Evolutionary conservation across 2,888 invertebrate species (phyloP).

Genomic region (Mystacides longicornis): DNA sequence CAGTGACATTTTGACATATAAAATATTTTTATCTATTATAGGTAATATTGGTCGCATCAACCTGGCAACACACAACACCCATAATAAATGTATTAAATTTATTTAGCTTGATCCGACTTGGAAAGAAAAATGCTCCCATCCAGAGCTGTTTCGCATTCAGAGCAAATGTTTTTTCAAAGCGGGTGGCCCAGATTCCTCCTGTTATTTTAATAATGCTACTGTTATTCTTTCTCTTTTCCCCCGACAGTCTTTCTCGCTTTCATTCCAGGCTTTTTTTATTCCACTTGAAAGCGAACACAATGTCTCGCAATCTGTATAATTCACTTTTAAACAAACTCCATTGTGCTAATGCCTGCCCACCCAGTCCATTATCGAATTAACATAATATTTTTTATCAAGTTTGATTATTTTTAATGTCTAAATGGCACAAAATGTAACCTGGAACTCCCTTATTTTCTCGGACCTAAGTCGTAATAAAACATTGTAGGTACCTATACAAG

Average conservation of each 20-base stretch:
- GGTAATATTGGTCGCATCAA: not conserved
- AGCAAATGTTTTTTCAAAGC: slow-evolving; percentile 22
- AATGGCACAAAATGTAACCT: no score
- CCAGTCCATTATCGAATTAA: no score
- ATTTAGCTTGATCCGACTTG: not conserved
- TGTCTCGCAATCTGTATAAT: not conserved
- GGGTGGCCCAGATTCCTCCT: slow-evolving; percentile 19
- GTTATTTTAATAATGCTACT: not conserved
- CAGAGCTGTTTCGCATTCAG: slow-evolving; percentile 5
- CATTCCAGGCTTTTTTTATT: slow-evolving; percentile 11
- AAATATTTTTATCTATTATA: slow-evolving; percentile 11
- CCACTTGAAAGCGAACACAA: not conserved
- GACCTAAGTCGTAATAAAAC: no score
- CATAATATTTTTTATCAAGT: no score
- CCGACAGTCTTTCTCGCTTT: slow-evolving; percentile 6
- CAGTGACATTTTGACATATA: no score
- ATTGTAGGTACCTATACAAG: no score
- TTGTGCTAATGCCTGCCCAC: no score
- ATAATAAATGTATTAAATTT: not conserved
- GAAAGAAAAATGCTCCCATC: not conserved
- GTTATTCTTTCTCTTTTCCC: slow-evolving; percentile 3
- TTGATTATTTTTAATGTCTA: no score
- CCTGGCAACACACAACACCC: not conserved
- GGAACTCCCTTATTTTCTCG: no score
- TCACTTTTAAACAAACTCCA: slow-evolving; percentile 9